phyloP scores from a whole-genome alignment of 2,113 vertebrate genomes.

The Acanthochromis polyacanthus region DNA sequence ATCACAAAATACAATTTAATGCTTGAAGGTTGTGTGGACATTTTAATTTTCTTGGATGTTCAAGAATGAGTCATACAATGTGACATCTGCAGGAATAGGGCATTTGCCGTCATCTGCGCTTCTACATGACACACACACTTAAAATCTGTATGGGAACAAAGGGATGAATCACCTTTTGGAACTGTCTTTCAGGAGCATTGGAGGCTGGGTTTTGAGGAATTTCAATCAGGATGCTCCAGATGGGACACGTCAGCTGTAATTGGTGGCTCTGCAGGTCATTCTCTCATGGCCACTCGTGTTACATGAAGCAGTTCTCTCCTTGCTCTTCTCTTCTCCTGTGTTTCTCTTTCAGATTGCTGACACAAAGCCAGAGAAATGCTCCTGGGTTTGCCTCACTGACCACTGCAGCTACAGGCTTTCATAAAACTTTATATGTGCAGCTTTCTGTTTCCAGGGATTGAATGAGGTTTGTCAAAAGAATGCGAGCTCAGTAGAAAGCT shows the following conservation, averaged over 20 bases:
- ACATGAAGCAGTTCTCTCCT: not conserved
- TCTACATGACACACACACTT: not conserved
- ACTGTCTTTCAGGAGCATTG: slow-evolving; percentile 9
- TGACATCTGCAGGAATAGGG: slow-evolving; percentile 36
- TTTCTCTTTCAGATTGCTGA: slow-evolving; percentile 2
- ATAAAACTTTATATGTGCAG: not conserved
- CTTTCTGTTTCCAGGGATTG: not conserved
- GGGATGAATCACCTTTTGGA: slow-evolving; percentile 44
- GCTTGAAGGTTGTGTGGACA: slow-evolving; percentile 29
- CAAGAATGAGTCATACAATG: slow-evolving; percentile 43
- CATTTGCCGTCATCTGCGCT: slow-evolving; percentile 5
- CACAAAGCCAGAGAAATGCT: not conserved
- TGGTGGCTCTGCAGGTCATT: not conserved
- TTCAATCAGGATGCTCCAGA: slow-evolving; percentile 61
- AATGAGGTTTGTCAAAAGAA: slow-evolving; percentile 2
- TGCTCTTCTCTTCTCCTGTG: too few relatives aligned
- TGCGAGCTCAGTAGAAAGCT: not conserved
- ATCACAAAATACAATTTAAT: slow-evolving; percentile 10
- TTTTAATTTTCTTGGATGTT: not conserved
- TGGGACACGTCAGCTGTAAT: slow-evolving; percentile 46
- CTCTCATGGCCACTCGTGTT: slow-evolving; percentile 12
- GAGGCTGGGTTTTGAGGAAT: slow-evolving; percentile 9
- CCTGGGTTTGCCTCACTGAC: not conserved
- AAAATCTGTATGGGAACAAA: slow-evolving; percentile 11
- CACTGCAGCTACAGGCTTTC: not conserved